A percentile compares a stretch with the other conserved stretches of the same genome.
Conservation (phyloP, 2,888 invertebrate species). For the Leucophenga montana region DNA sequence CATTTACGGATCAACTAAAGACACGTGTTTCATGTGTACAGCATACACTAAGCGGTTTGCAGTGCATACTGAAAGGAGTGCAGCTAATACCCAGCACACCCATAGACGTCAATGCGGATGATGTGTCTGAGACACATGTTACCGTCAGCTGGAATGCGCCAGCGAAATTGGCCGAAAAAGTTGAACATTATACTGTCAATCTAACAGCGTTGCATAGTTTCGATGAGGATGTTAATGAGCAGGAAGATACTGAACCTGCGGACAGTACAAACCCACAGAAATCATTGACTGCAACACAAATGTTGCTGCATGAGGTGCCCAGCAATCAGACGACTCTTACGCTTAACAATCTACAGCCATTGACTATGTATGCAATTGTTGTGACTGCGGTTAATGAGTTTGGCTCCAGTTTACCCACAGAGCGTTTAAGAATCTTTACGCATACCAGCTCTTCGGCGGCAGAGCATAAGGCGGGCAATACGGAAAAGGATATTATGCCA, state of each 20-base stretch:
- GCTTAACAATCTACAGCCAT: conserved; percentile 80
- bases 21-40: conserved; percentile 89
- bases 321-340: conserved; percentile 77
- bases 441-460: conserved; percentile 80
- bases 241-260: conserved; percentile 47
- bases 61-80: conserved; percentile 88
- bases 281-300: conserved; percentile 50
- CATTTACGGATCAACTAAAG: conserved; percentile 87
- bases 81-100: conserved; percentile 81
- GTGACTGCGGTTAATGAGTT: conserved; percentile 83
- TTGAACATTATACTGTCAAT: conserved; percentile 82
- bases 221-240: conserved; percentile 74
- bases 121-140: conserved; percentile 81
- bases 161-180: conserved; percentile 77
- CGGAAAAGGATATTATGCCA: conserved; percentile 78
- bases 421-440: conserved; percentile 77
- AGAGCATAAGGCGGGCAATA: conserved; percentile 74
- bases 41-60: conserved; percentile 86
- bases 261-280: conserved; percentile 55
- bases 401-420: conserved; percentile 85
- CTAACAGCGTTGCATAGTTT: conserved; percentile 82
- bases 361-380: conserved; percentile 88
- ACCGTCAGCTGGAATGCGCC: conserved; percentile 83
- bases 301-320: conserved; percentile 72
- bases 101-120: conserved; percentile 81